Conservation (phyloP, 2,888 invertebrate genomes). For the Miltochrista miniata region DNA sequence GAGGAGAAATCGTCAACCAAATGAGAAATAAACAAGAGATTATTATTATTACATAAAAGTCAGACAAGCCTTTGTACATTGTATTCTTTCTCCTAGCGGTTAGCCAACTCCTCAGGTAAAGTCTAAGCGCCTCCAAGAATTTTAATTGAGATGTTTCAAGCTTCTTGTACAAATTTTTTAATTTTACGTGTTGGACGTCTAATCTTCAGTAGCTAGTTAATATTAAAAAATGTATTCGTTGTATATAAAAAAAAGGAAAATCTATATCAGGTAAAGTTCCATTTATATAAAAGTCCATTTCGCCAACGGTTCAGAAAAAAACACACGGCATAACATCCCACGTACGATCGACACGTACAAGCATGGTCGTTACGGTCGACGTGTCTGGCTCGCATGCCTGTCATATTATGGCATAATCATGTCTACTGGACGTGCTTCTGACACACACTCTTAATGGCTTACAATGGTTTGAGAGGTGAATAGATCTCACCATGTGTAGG, state of each 20-base stretch:
- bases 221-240: not conserved
- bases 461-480: too few species aligned
- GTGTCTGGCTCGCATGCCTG: slow-evolving; percentile 34
- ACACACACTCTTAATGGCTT: slow-evolving; percentile 14
- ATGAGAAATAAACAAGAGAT: too few species aligned
- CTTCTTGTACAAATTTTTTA: too few species aligned
- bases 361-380: slow-evolving; percentile 36
- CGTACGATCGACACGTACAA: slow-evolving; percentile 28
- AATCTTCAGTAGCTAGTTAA: not conserved
- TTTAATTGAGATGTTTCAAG: too few species aligned
- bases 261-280: not conserved
- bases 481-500: too few species aligned
- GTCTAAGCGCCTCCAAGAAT: too few species aligned
- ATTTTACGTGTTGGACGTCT: too few species aligned
- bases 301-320: slow-evolving; percentile 16
- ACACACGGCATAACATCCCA: slow-evolving; percentile 24
- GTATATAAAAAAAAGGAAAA: not conserved
- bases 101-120: too few species aligned
- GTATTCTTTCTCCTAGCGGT: too few species aligned
- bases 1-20: too few species aligned
- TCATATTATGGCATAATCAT: slow-evolving; percentile 33
- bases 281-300: slow-evolving; percentile 1
- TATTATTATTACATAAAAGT: too few species aligned
- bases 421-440: slow-evolving; percentile 32
- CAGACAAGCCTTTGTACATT: too few species aligned